phyloP scores from a whole-genome alignment of 2,888 invertebrate species.

The Nephrotoma guestfalica region DNA sequence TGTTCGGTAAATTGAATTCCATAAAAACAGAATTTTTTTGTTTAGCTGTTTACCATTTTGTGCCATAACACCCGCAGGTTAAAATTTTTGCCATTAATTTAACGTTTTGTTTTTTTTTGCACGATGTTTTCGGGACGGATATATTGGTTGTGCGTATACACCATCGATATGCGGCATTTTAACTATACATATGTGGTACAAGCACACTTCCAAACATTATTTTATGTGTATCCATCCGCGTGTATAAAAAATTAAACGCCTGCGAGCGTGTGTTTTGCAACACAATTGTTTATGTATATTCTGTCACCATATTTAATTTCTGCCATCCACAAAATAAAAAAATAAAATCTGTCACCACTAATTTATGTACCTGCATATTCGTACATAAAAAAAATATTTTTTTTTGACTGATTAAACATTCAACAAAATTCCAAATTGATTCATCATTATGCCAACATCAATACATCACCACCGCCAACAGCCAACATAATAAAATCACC shows the following conservation, averaged over 20 bases:
- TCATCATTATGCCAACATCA: not conserved
- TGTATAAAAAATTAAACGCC: not conserved
- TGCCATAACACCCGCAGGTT: not conserved
- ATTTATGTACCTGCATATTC: not conserved
- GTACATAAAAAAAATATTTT: not conserved
- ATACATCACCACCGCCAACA: not conserved
- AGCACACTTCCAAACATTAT: not conserved
- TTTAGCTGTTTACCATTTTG: not conserved
- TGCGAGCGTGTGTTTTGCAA: not conserved
- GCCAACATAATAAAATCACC: not conserved
- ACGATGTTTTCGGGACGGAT: not conserved
- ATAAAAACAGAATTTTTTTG: not conserved
- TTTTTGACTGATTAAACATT: not conserved
- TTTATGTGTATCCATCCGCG: too few relatives aligned
- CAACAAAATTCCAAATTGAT: not conserved
- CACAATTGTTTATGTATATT: not conserved
- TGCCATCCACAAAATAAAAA: not conserved
- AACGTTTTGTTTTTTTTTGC: not conserved
- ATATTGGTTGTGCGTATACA: not conserved
- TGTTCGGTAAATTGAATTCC: not conserved
- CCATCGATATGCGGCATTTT: not conserved
- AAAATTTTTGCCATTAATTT: not conserved
- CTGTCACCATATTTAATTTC: not conserved
- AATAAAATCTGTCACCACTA: not conserved
- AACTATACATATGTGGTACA: not conserved